Base-by-base conservation (phyloP, 2,888 invertebrate genomes). In the Lamellibrachia columna region DNA sequence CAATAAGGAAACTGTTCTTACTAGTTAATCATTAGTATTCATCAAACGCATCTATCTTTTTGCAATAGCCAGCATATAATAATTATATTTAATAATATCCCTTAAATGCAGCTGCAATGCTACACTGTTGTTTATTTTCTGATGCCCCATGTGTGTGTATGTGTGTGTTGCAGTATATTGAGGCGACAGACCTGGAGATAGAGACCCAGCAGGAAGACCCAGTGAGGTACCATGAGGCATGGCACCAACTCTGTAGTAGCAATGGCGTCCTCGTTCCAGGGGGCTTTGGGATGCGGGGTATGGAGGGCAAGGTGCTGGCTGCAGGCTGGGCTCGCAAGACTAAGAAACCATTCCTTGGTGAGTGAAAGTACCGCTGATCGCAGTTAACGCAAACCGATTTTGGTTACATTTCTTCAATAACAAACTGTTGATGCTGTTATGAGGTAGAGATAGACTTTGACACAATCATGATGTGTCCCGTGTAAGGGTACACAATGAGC, bases 301-400 rank as follows among this genome's bases (percentile, higher is more conserved):
- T 99, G 95, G 99, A 99, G 96, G 99, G 99, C 0, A 99, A 99
- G 97, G 98, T 99, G 92, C 97, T 98, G 93, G 99, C 99, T 0
- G 98, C 98, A 94, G 97, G 98, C 95, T 99, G 99, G 98, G 99
- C 99, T 93, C 97, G 99, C 90, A 98, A 97, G 95, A 98, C 98
- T 92, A 97, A 98, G 92, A 98, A 98, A 96, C 99, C 99, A 0
- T 98, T 98, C 97, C 97, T 99, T 40, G 99, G 99, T 96, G 94
- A 93, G 93, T 91, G n/a, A 22, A 11, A 55, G 15, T 53, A 52
- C n/a, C 90, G 8, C 40, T 40, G 55, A 9, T 55, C 8, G 55
- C 9, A 55, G 9, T 55, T 1, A 3, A 9, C 9, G 55, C 9
- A 55, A 55, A 55, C 55, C 7, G 55, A 58, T 58, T 58, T 58